Evolutionary conservation across 2,797 vertebrate genomes (phyloP).

Genomic region (Menidia menidia): DNA sequence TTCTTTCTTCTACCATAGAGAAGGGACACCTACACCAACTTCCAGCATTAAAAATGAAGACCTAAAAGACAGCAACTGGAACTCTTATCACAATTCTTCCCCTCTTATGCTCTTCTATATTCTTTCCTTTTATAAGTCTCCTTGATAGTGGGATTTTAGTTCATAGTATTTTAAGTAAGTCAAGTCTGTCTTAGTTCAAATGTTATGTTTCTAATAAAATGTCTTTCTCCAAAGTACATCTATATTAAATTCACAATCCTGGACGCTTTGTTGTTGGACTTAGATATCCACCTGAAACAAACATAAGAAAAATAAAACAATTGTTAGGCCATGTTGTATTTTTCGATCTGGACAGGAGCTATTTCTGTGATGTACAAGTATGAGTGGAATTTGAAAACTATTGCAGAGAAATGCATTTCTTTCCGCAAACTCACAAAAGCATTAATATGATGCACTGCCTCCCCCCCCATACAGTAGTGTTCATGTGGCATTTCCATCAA

Average conservation of each 20-base stretch:
- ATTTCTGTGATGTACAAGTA: no score
- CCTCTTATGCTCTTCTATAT: neutral
- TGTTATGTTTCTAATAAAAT: neutral
- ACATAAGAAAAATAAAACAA: neutral
- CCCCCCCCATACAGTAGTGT: neutral
- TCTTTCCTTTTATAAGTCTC: neutral
- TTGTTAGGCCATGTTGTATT: neutral
- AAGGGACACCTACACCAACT: neutral
- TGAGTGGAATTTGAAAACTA: neutral
- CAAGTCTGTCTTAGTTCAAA: no score
- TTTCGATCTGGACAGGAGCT: neutral
- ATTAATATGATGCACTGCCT: neutral
- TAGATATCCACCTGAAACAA: neutral
- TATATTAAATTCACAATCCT: neutral
- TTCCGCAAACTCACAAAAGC: neutral
- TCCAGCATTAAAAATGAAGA: neutral
- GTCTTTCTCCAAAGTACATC: neutral
- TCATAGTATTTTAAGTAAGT: neutral
- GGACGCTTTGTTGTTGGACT: neutral
- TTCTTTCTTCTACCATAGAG: constrained; percentile 1
- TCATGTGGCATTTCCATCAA: constrained; percentile 3
- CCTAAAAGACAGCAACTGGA: neutral
- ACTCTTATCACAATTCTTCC: no score
- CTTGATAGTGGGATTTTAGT: neutral
- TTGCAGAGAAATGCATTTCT: neutral